A percentile compares a stretch with the other conserved stretches of the same genome.
These are phyloP conservation scores for Hydrotaea cyrtoneurina DNA, from an alignment of 2,888 invertebrate genomes.

Conservation along the genomic window DNA sequence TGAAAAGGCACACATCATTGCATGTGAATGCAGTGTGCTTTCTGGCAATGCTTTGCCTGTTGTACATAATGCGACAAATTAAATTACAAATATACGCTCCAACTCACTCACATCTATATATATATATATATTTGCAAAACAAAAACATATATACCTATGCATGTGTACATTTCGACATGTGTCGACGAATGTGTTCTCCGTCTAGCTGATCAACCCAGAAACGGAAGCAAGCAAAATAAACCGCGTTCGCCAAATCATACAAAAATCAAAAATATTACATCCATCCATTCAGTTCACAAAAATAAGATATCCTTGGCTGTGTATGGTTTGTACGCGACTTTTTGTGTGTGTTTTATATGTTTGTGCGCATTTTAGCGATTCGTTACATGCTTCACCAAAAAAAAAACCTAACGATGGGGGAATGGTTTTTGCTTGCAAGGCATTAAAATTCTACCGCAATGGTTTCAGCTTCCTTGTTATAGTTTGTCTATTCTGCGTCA, in stretches of 20 bases:
- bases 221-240: neutral
- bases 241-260: constrained; percentile 1
- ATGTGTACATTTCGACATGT: neutral
- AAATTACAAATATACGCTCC: constrained; percentile 3
- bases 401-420: too few species aligned
- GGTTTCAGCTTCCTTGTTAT: neutral
- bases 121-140: neutral
- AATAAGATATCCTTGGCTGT: neutral
- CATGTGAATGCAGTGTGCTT: neutral
- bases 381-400: neutral
- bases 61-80: constrained; percentile 38
- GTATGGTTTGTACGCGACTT: neutral
- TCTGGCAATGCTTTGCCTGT: neutral
- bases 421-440: neutral
- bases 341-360: neutral
- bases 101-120: neutral
- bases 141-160: neutral
- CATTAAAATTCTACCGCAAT: neutral
- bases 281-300: neutral
- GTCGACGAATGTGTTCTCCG: neutral
- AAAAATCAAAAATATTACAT: constrained; percentile 20
- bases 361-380: constrained; percentile 1
- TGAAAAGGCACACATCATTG: constrained; percentile 21
- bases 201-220: neutral
- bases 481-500: too few species aligned